These are phyloP conservation scores for Entosphenus tridentatus DNA, from an alignment of 2,113 vertebrate species.

Conservation along the genomic window DNA sequence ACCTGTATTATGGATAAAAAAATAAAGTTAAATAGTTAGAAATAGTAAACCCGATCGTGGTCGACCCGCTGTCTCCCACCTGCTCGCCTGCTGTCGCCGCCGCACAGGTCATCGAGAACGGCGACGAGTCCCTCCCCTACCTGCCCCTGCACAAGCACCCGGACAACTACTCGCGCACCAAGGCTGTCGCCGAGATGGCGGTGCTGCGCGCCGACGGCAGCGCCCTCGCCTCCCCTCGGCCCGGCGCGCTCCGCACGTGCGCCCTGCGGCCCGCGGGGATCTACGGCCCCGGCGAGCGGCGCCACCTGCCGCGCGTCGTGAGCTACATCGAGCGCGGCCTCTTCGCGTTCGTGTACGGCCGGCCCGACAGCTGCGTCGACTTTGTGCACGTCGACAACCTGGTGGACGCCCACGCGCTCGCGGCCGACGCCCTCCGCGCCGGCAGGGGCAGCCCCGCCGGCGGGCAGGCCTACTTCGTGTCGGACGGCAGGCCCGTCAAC, in stretches of 20 bases:
- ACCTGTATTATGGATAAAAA: too few relatives aligned
- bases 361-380: constrained; percentile 49
- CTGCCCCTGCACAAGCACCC: constrained; percentile 63
- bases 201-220: constrained; percentile 45
- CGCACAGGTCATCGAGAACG: constrained; percentile 35
- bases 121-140: constrained; percentile 63
- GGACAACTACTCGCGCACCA: constrained; percentile 78
- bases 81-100: too few relatives aligned
- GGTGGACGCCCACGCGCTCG: constrained; percentile 47
- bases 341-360: constrained; percentile 57
- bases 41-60: too few relatives aligned
- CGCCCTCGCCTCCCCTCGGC: constrained; percentile 13
- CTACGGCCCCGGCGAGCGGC: constrained; percentile 69
- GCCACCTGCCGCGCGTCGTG: constrained; percentile 76
- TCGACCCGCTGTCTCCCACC: too few relatives aligned
- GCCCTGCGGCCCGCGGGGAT: constrained; percentile 66
- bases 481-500: constrained; percentile 56
- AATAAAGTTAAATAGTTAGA: too few relatives aligned
- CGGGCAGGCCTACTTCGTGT: constrained; percentile 80
- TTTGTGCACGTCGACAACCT: constrained; percentile 83
- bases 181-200: constrained; percentile 58
- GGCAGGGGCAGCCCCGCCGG: constrained; percentile 29
- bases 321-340: constrained; percentile 51
- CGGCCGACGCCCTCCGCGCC: constrained; percentile 33
- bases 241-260: constrained; percentile 37